phyloP scores from a whole-genome alignment of 2,797 vertebrate species.

The Pygocentrus nattereri region DNA sequence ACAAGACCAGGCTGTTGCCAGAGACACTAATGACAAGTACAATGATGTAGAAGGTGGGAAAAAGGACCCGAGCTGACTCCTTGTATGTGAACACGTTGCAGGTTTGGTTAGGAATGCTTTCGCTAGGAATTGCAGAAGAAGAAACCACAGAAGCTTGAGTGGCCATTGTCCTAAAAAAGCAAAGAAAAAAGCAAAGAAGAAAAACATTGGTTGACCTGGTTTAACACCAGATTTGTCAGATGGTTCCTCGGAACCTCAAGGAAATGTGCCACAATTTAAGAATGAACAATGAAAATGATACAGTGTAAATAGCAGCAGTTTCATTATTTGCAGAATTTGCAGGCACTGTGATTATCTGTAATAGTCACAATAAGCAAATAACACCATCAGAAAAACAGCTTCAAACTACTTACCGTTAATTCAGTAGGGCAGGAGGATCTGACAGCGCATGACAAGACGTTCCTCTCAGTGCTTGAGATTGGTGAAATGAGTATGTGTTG shows the following conservation, averaged over 20 bases:
- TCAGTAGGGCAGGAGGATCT: background rate
- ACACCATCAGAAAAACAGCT: background rate
- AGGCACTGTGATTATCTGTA: background rate
- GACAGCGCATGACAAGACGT: constrained; percentile 23
- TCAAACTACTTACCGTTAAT: constrained; percentile 31
- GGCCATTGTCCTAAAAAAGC: constrained; percentile 22
- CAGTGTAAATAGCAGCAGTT: background rate
- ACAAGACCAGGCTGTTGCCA: constrained; percentile 84
- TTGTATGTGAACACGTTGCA: constrained; percentile 80
- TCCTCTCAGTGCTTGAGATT: constrained; percentile 26
- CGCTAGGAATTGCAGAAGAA: constrained; percentile 21
- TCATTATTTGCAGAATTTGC: background rate
- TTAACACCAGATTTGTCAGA: no score
- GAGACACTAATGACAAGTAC: constrained; percentile 79
- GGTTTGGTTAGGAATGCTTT: constrained; percentile 64
- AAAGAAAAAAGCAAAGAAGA: no score
- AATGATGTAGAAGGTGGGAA: constrained; percentile 81
- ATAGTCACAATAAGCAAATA: background rate
- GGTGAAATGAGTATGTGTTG: constrained; percentile 1
- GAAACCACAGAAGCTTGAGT: background rate
- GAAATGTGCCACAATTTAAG: no score
- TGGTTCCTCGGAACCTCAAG: no score
- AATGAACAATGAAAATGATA: no score
- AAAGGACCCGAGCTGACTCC: constrained; percentile 71
- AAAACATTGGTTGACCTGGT: background rate